phyloP scores from a whole-genome alignment of 1,140 invertebrate species.

The Phocides pigmalion region DNA sequence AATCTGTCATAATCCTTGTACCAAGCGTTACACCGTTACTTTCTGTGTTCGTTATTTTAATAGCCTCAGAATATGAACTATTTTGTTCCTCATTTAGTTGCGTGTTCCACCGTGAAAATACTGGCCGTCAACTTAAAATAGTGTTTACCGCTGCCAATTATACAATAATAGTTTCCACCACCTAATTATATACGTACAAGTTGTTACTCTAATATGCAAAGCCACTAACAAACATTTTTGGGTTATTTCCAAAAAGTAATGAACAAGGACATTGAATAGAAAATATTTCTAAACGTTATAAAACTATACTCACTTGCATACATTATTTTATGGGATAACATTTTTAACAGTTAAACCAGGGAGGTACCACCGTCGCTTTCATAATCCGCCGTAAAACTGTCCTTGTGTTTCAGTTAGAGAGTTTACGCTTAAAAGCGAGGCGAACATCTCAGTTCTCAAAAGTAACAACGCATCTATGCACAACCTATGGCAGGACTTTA shows the following conservation, averaged over 20 bases:
- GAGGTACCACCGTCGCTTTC: no score
- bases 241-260: neutral
- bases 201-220: constrained; percentile 8
- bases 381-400: no score
- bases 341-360: no score
- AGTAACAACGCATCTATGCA: no score
- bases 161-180: constrained; percentile 18
- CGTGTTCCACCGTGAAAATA: constrained; percentile 25
- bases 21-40: no score
- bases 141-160: constrained; percentile 17
- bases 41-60: neutral
- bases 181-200: constrained; percentile 18
- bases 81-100: neutral
- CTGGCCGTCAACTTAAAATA: constrained; percentile 15
- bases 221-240: constrained; percentile 7
- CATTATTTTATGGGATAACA: no score
- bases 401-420: no score
- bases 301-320: neutral
- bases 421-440: no score
- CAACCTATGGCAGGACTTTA: no score
- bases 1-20: no score
- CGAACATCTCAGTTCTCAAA: no score
- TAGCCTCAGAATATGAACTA: neutral
- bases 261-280: neutral
- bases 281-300: neutral